Evolutionary conservation across 2,888 invertebrate genomes (phyloP).

Genomic region (Spisula subtruncata): DNA sequence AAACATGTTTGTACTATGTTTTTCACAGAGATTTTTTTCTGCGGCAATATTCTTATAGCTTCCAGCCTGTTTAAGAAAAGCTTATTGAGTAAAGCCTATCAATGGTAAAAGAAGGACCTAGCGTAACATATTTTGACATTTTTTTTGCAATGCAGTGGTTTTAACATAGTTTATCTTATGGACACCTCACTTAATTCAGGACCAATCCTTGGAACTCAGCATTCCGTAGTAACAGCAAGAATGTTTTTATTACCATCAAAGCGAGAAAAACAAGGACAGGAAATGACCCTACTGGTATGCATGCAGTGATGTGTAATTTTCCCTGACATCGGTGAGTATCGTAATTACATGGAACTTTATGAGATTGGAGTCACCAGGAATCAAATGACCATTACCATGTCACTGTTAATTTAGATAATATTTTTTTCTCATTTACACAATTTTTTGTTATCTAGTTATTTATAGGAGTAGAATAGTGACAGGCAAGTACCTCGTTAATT

Average conservation of each 20-base stretch:
- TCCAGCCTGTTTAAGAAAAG: too few species aligned
- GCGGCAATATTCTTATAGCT: background rate
- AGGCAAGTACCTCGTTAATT: constrained; percentile 3
- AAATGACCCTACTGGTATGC: constrained; percentile 22
- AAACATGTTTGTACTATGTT: too few species aligned
- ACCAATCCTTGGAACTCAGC: background rate
- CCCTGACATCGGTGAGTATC: background rate
- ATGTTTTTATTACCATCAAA: background rate
- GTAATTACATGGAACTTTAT: background rate
- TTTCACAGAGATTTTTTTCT: too few species aligned
- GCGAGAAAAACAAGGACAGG: background rate
- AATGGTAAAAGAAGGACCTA: too few species aligned
- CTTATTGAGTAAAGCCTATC: too few species aligned
- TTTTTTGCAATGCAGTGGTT: too few species aligned
- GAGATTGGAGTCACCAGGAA: background rate
- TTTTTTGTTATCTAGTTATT: background rate
- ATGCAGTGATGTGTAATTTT: background rate
- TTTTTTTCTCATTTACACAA: background rate
- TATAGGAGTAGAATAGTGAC: background rate
- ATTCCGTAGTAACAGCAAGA: background rate
- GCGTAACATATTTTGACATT: too few species aligned
- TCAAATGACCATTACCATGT: constrained; percentile 22
- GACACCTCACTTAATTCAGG: background rate
- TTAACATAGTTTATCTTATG: background rate
- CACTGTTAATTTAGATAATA: background rate